Evolutionary conservation across 2,113 vertebrate genomes (phyloP).

Genomic region (western clawed frog (Xenopus tropicalis)): UCB_Xtro_10.0 CM004447.2:16643001-16643500

Average conservation of each 20-base stretch:
- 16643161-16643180: slow-evolving; percentile 43
- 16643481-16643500: no score
- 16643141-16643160: slow-evolving; percentile 17
- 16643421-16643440: no score
- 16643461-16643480: no score
- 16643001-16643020: slow-evolving; percentile 43
- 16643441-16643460: no score
- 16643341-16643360: no score
- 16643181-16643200: slow-evolving; percentile 25
- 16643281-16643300: neutral
- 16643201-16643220: slow-evolving; percentile 25
- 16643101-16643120: slow-evolving; percentile 15
- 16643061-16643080: slow-evolving; percentile 41
- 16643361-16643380: no score
- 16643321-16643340: no score
- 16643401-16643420: neutral
- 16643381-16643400: no score
- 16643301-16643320: no score
- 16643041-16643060: slow-evolving; percentile 41
- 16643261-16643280: neutral
- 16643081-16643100: slow-evolving; percentile 40
- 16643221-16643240: neutral
- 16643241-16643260: neutral
- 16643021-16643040: slow-evolving; percentile 43
- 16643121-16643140: neutral